These are phyloP conservation scores for Drosophila willistoni DNA, from an alignment of 1,140 invertebrate species.

Conservation along the genomic window DNA sequence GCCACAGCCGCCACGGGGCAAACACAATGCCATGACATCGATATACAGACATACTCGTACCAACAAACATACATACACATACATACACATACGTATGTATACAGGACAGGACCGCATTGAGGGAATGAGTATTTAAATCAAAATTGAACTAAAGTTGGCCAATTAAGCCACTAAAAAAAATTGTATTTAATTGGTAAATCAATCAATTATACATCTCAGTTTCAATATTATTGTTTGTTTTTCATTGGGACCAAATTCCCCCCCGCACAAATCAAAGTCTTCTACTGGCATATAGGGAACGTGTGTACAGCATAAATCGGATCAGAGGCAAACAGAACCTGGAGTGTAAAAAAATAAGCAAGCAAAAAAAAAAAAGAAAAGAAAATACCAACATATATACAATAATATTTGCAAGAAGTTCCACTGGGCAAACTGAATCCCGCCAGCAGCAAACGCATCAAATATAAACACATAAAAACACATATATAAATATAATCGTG, in stretches of 20 bases:
- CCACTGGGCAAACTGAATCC: slow-evolving; percentile 39
- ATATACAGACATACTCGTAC: background rate
- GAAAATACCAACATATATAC: slow-evolving; percentile 26
- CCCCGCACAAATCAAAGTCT: background rate
- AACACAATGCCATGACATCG: slow-evolving; percentile 27
- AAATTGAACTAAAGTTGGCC: background rate
- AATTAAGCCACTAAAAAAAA: too few relatives aligned
- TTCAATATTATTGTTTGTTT: too few relatives aligned
- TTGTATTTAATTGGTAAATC: too few relatives aligned
- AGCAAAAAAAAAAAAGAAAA: background rate
- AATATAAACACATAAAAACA: slow-evolving; percentile 70
- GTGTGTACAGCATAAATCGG: slow-evolving; percentile 47
- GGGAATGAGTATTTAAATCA: background rate
- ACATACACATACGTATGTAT: background rate
- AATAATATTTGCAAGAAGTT: slow-evolving; percentile 76
- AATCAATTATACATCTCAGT: too few relatives aligned
- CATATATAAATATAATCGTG: slow-evolving; percentile 18
- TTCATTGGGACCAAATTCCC: too few relatives aligned
- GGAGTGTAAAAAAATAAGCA: background rate
- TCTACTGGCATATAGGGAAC: background rate
- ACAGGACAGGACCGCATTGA: background rate
- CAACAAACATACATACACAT: background rate
- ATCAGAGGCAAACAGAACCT: slow-evolving; percentile 24
- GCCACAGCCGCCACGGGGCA: slow-evolving; percentile 60
- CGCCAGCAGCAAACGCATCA: slow-evolving; percentile 58